phyloP scores from a whole-genome alignment of 2,113 vertebrate genomes.

The Anser brachyrhynchus region DNA sequence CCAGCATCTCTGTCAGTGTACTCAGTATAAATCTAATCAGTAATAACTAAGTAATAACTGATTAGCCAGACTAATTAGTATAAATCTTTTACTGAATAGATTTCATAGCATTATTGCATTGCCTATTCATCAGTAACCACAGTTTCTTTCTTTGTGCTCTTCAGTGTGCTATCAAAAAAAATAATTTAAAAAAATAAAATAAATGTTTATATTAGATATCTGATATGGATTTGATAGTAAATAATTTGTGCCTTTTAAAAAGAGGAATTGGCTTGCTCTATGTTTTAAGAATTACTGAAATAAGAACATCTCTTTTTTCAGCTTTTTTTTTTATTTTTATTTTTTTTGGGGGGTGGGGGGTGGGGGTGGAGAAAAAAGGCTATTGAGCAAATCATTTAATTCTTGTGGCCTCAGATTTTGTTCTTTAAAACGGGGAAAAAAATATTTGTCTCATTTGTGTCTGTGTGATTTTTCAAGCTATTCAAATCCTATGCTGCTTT shows the following conservation, averaged over 20 bases:
- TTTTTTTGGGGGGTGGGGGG: background rate
- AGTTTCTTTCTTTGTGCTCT: background rate
- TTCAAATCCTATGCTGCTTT: background rate
- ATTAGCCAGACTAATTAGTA: background rate
- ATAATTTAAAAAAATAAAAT: too few relatives aligned
- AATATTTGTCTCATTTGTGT: background rate
- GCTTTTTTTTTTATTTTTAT: background rate
- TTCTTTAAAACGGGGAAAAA: background rate
- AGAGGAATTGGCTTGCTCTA: background rate
- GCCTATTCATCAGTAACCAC: background rate
- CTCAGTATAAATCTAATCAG: background rate
- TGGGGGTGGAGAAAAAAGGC: background rate
- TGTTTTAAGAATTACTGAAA: background rate
- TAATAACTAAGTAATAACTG: too few relatives aligned
- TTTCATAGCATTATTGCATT: background rate
- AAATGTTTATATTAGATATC: background rate
- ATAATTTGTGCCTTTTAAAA: background rate
- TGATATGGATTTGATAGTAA: background rate
- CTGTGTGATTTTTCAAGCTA: background rate
- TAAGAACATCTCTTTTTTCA: background rate
- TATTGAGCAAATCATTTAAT: background rate
- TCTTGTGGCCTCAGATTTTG: background rate
- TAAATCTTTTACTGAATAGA: conserved; percentile 14
- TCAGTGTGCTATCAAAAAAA: background rate
- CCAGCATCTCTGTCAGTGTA: background rate